These are phyloP conservation scores for Alviniconcha strummeri DNA, from an alignment of 2,888 invertebrate genomes.

Conservation along the genomic window DNA sequence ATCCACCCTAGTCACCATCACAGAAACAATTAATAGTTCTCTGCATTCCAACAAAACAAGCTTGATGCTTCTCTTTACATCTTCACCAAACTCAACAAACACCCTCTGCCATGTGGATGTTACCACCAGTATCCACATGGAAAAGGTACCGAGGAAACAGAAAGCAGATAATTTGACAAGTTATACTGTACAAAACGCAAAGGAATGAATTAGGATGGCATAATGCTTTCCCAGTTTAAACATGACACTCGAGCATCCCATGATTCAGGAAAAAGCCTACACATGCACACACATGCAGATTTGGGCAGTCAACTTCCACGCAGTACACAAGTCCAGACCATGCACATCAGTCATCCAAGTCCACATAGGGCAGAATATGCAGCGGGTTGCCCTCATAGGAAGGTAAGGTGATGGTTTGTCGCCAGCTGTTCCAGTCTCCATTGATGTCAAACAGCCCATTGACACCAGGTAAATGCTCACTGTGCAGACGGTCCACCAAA, in stretches of 20 bases:
- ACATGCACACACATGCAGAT: background rate
- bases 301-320: background rate
- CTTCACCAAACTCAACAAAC: background rate
- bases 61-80: no score
- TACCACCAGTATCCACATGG: background rate
- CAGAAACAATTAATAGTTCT: slow-evolving; percentile 7
- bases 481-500: slow-evolving; percentile 67
- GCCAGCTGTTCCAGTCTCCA: slow-evolving; percentile 90
- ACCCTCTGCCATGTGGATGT: background rate
- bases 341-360: slow-evolving; percentile 84
- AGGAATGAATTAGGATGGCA: slow-evolving; percentile 20
- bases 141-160: background rate
- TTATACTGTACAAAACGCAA: slow-evolving; percentile 9
- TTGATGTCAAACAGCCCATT: slow-evolving; percentile 76
- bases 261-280: background rate
- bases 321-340: background rate
- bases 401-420: slow-evolving; percentile 86
- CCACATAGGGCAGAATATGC: slow-evolving; percentile 96
- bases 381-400: slow-evolving; percentile 87
- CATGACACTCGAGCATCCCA: background rate
- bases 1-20: slow-evolving; percentile 13
- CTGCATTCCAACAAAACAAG: background rate
- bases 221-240: background rate
- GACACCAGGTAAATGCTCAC: slow-evolving; percentile 73
- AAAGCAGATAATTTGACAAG: slow-evolving; percentile 13